phyloP scores from a whole-genome alignment of 2,888 invertebrate genomes.

The Cremastinae sp. region DNA sequence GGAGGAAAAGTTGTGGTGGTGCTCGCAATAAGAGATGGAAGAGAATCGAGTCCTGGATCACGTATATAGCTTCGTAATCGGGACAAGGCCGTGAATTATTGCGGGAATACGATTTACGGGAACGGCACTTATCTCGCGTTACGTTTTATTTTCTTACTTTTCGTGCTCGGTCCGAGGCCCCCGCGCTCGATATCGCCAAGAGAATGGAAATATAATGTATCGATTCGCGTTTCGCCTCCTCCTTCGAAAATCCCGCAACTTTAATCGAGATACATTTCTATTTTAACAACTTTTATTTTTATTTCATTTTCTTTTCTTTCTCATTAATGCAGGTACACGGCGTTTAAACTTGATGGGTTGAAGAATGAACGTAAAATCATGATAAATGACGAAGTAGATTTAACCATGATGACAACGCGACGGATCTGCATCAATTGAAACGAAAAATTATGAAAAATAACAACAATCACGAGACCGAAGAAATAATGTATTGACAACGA shows the following conservation, averaged over 20 bases:
- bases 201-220: slow-evolving; percentile 2
- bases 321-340: too few species aligned
- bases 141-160: background rate
- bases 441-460: background rate
- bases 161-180: background rate
- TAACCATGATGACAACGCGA: too few species aligned
- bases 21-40: slow-evolving; percentile 2
- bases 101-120: slow-evolving; percentile 39
- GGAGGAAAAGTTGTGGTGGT: background rate
- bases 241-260: background rate
- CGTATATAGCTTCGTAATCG: slow-evolving; percentile 44
- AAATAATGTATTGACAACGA: too few species aligned
- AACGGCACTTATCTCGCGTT: slow-evolving; percentile 22
- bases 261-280: slow-evolving; percentile 17
- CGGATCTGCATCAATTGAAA: too few species aligned
- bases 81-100: slow-evolving; percentile 54
- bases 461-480: too few species aligned
- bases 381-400: too few species aligned
- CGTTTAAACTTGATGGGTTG: too few species aligned
- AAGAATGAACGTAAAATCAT: too few species aligned
- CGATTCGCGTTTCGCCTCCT: slow-evolving; percentile 13
- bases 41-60: slow-evolving; percentile 31
- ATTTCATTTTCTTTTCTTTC: background rate
- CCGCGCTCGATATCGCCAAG: background rate
- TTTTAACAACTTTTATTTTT: background rate